Evolutionary conservation across 2,888 invertebrate genomes (phyloP).

Genomic region (Strigamia transsilvanica): DNA sequence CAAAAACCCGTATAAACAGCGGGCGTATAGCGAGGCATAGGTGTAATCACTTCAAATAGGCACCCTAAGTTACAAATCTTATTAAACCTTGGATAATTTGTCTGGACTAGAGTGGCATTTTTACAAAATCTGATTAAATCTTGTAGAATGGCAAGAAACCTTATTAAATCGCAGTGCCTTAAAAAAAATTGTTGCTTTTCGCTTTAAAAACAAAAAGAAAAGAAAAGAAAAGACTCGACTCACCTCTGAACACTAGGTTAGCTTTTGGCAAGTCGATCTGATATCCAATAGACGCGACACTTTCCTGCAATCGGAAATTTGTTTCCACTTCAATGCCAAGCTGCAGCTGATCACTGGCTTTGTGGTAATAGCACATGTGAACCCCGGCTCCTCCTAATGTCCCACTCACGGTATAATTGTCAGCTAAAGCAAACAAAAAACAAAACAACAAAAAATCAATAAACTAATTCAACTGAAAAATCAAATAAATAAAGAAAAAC

Average conservation of each 20-base stretch:
- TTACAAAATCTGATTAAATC: no score
- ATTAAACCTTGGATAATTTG: no score
- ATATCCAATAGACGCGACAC: conserved; percentile 90
- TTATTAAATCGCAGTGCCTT: no score
- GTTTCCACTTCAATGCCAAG: conserved; percentile 95
- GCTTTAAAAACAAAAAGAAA: no score
- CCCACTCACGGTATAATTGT: conserved; percentile 67
- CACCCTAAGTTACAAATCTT: no score
- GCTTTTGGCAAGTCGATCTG: conserved; percentile 93
- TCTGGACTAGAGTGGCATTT: no score
- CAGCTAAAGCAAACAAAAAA: conserved; percentile 63
- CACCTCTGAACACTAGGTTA: conserved; percentile 92
- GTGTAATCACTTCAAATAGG: no score
- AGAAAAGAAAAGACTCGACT: neutral
- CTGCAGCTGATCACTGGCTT: conserved; percentile 88
- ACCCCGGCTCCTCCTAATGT: conserved; percentile 77
- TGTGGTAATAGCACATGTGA: conserved; percentile 93
- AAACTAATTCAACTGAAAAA: neutral
- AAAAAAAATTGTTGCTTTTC: no score
- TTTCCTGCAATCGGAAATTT: conserved; percentile 87
- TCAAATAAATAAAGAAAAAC: neutral
- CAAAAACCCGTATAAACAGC: no score
- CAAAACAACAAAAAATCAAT: neutral
- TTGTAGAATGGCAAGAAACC: no score
- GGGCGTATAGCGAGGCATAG: no score